phyloP scores from a whole-genome alignment of 2,797 vertebrate genomes.

The Otolemur crassicaudatus region DNA sequence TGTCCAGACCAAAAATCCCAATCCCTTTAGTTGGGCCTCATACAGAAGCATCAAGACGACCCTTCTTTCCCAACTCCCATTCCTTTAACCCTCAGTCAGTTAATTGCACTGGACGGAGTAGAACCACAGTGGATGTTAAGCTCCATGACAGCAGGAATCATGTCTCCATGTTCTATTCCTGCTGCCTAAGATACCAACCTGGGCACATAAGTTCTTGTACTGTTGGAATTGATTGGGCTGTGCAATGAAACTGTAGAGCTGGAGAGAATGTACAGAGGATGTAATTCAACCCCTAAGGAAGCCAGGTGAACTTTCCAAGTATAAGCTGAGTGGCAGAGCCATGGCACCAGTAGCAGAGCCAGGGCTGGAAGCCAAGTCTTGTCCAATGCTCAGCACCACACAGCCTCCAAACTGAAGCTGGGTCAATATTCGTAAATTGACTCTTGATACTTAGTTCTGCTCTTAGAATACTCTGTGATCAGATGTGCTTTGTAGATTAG shows the following conservation, averaged over 20 bases:
- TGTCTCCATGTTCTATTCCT: neutral
- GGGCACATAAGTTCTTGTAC: neutral
- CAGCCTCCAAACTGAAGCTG: neutral
- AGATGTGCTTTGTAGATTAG: neutral
- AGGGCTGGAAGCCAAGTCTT: neutral
- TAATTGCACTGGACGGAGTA: neutral
- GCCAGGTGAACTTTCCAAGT: conserved; percentile 65
- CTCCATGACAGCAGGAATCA: neutral
- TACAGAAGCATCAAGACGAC: neutral
- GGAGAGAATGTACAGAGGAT: neutral
- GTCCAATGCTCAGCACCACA: neutral
- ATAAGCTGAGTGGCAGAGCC: conserved; percentile 42
- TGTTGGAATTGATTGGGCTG: neutral
- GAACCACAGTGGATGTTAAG: neutral
- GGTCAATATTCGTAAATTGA: neutral
- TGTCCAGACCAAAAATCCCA: neutral
- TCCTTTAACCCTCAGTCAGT: neutral
- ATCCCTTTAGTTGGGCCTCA: neutral
- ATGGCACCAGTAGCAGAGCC: conserved; percentile 66
- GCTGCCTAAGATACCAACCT: neutral
- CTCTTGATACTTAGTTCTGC: neutral
- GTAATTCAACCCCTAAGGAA: conserved; percentile 18
- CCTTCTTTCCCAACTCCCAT: neutral
- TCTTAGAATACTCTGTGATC: neutral
- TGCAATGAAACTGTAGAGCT: neutral